These are phyloP conservation scores for Parotocinclus haroldoi DNA, from an alignment of 2,797 vertebrate species.

Conservation along the genomic window DNA sequence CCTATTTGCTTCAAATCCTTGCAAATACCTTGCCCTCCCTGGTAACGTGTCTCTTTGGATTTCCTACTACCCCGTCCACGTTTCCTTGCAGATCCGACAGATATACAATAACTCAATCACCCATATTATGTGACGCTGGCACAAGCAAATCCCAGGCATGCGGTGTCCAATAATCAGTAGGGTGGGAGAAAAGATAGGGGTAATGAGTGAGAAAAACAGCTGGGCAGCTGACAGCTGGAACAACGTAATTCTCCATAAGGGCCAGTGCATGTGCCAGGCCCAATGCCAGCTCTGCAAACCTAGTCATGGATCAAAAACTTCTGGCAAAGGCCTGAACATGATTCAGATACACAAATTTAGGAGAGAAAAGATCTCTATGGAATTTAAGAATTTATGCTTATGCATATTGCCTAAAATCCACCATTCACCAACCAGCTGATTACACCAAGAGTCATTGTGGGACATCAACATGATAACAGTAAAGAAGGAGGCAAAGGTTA, in stretches of 20 bases:
- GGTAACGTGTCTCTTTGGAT: neutral
- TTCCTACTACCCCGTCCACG: conserved; percentile 14
- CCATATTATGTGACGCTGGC: conserved; percentile 69
- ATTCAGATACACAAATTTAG: neutral
- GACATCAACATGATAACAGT: conserved; percentile 8
- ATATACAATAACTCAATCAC: conserved; percentile 70
- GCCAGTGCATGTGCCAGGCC: conserved; percentile 11
- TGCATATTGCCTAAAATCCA: neutral
- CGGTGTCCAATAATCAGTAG: conserved; percentile 47
- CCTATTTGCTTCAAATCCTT: conserved; percentile 17
- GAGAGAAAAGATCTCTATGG: neutral
- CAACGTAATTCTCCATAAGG: neutral
- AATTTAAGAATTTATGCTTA: conserved; percentile 5
- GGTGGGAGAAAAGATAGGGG: neutral
- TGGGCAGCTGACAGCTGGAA: conserved; percentile 66
- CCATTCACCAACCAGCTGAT: neutral
- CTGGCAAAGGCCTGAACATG: neutral
- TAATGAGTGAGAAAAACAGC: conserved; percentile 44
- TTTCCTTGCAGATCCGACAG: conserved; percentile 57
- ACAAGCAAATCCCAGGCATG: conserved; percentile 36
- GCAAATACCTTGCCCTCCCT: neutral
- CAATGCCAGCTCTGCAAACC: conserved; percentile 11
- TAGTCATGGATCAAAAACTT: neutral
- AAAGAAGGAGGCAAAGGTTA: conserved; percentile 26
- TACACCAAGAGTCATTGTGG: neutral